Base-by-base conservation (phyloP, 1,140 invertebrate genomes). In the Calliopsis andreniformis region DNA sequence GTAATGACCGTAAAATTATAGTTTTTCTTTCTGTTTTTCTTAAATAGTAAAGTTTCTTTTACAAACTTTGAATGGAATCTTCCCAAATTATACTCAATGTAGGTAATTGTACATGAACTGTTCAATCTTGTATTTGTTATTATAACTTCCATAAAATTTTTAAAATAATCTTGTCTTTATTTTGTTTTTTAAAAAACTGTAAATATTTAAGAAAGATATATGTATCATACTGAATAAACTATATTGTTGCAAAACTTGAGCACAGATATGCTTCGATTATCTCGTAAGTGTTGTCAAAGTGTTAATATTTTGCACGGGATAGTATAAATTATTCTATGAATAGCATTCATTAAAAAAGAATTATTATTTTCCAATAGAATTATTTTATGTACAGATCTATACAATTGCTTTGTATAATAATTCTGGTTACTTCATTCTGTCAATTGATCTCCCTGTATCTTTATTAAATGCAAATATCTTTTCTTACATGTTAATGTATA, bases 341-440 rank as follows among this genome's bases (percentile, higher is more conserved):
- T 42, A 28, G 56, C 12, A 61, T 82, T 80, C 61, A 76, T 82
- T 79, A 83, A 81, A 86, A 85, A 85, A 80, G 77, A 78, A 78
- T 77, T 76, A 66, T 82, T 84, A 82, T 84, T 86, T 81, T 77
- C 76, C 72, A 79, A 79, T 68, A 81, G 66, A 79, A 73, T 84
- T 82, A 76, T 88, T 66, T 80, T 88, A 87, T 88, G 78, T 87
- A 87, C 86, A 87, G 66, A 78, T 80, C 80, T 84, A 85, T 87
- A 87, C 83, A 88, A 85, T 82, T 35, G 42, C 59, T 66, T 59
- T 45, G 30, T 64, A 51, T 32, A 39, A 43, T 76, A 70, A 68
- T 35, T 59, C n/a, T 43, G 55, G 8, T 35, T 18, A n/a, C 4
- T 16, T 42, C 6, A 42, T 20, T 39, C 1, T 49, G 62, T 47